Evolutionary conservation across 2,888 invertebrate genomes (phyloP), one percentile per base, ranked within the genome.

Genomic region (Drosophila histrio): DNA sequence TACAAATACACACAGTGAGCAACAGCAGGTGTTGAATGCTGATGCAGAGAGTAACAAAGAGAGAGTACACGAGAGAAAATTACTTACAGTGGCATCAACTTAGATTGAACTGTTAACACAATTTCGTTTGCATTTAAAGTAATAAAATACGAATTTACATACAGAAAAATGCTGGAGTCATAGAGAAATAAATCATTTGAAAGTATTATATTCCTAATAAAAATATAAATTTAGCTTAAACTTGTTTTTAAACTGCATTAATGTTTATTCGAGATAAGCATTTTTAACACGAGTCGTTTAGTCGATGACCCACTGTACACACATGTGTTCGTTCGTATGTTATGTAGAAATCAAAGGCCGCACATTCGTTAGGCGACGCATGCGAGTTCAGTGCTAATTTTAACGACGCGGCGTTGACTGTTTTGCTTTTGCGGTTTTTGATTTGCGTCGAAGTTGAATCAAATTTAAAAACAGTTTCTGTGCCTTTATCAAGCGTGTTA

Each of bases 321-420:
- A 9, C 15, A 43, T 19, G 11, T 41, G 15, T 53, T 22, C 15
- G 15, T 53, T 19, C 21, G 43, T 17, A 11, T 47, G 53, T 19
- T 49, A 53, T 59, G 62, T 71, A 57, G 67, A 74, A 79, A 78
- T 73, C 80, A 78, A 80, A 82, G 81, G 78, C 79, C 61, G 67
- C 68, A 73, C 78, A 80, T 70, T 82, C 71, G 80, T 47, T 64
- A 54, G 67, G 72, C 72, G 60, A 63, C 60, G 74, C 74, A 72
- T 75, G 60, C 75, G 72, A 72, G 79, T 79, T 82, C 72, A 81
- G 83, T 82, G 80, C 80, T 81, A 82, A 81, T 82, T 82, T 82
- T 83, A 82, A 75, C 81, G 81, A 77, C 81, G 71, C 83, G 80
- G 78, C 74, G 81, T 38, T 26, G 26, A 79, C 83, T 76, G 76